These are phyloP conservation scores for Orientallactaga sibirica DNA, from an alignment of 2,797 vertebrate genomes.

Conservation along the genomic window DNA sequence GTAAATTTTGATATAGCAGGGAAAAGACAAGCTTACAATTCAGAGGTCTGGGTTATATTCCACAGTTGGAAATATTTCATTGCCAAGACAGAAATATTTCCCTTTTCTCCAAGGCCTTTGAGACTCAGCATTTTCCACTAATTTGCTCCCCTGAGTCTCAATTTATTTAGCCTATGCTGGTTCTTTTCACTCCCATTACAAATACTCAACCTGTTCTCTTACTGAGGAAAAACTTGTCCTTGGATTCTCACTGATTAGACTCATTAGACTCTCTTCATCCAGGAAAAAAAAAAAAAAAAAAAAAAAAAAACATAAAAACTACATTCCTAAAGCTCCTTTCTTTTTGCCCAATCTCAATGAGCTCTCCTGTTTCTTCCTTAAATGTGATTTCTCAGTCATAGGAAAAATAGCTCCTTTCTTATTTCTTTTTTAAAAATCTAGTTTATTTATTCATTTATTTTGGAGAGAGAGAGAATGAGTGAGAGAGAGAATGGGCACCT, in stretches of 20 bases:
- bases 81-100: conserved; percentile 52
- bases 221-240: conserved; percentile 40
- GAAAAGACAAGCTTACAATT: conserved; percentile 46
- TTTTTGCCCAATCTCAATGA: neutral
- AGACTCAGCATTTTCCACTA: conserved; percentile 59
- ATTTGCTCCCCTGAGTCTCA: conserved; percentile 51
- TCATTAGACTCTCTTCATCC: conserved; percentile 44
- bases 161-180: conserved; percentile 61
- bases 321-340: conserved; percentile 22
- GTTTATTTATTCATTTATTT: too few species aligned
- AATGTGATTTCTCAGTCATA: neutral
- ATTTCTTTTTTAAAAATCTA: neutral
- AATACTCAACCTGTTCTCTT: conserved; percentile 67
- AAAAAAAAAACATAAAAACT: neutral
- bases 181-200: conserved; percentile 50
- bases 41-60: conserved; percentile 4
- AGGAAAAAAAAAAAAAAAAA: neutral
- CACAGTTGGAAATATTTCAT: conserved; percentile 48
- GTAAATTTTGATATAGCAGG: conserved; percentile 26
- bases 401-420: conserved; percentile 14
- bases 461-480: too few species aligned
- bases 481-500: too few species aligned
- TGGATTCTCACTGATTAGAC: conserved; percentile 28
- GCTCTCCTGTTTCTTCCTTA: neutral
- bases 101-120: conserved; percentile 54